Evolutionary conservation across 1,140 invertebrate species (phyloP).

Genomic region (Andrena cerasifolii): DNA sequence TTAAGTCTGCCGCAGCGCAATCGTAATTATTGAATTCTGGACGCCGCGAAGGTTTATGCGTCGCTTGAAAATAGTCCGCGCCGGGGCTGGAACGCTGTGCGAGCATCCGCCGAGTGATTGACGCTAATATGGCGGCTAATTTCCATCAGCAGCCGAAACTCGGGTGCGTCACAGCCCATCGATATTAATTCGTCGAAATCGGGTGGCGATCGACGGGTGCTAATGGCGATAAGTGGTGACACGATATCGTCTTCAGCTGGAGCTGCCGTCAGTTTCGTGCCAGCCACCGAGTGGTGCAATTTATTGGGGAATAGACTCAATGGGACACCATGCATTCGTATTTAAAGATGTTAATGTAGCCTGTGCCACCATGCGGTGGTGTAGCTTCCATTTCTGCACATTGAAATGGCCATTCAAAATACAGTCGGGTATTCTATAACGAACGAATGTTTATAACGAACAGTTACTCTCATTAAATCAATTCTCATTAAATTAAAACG

Average conservation of each 20-base stretch:
- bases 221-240: constrained; percentile 18
- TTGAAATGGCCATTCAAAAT: too few species aligned
- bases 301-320: background rate
- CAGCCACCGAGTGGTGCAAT: background rate
- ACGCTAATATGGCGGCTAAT: constrained; percentile 34
- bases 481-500: too few species aligned
- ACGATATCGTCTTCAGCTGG: background rate
- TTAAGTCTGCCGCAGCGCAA: background rate
- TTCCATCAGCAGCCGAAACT: constrained; percentile 25
- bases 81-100: background rate
- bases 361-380: too few species aligned
- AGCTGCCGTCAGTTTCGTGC: background rate
- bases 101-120: constrained; percentile 19
- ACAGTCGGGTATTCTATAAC: too few species aligned
- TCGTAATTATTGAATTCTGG: constrained; percentile 9
- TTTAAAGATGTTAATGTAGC: too few species aligned
- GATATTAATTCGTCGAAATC: constrained; percentile 37
- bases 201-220: constrained; percentile 29
- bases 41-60: constrained; percentile 5
- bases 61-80: background rate
- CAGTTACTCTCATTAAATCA: too few species aligned
- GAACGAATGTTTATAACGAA: too few species aligned
- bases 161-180: constrained; percentile 9
- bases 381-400: too few species aligned
- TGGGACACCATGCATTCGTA: too few species aligned